Evolutionary conservation across 2,888 invertebrate species (phyloP).

Genomic region (Platycheirus rosarum): DNA sequence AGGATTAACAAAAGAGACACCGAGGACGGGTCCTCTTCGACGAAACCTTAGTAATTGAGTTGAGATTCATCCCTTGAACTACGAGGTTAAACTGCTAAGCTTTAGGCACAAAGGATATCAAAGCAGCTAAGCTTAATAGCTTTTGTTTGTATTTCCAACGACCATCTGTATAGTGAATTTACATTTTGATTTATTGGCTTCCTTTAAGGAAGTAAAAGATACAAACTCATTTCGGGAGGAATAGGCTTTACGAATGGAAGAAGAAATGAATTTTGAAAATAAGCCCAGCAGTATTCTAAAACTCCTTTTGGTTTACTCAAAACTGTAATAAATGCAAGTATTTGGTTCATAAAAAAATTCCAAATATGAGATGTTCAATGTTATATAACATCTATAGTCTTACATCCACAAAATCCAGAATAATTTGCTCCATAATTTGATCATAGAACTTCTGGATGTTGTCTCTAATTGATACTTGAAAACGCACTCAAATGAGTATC

Average conservation of each 20-base stretch:
- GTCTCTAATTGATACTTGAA: constrained; percentile 35
- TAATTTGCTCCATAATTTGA: constrained; percentile 42
- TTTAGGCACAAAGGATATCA: constrained; percentile 21
- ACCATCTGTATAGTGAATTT: constrained; percentile 8
- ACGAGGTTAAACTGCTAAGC: constrained; percentile 20
- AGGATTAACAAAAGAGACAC: constrained; percentile 33
- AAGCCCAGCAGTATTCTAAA: too few species aligned
- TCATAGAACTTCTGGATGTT: constrained; percentile 6
- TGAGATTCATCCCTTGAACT: constrained; percentile 5
- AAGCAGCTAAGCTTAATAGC: constrained; percentile 23
- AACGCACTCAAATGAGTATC: constrained; percentile 35
- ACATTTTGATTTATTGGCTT: constrained; percentile 43
- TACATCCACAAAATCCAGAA: not conserved
- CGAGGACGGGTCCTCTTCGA: constrained; percentile 23
- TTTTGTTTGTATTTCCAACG: constrained; percentile 28
- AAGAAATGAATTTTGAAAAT: too few species aligned
- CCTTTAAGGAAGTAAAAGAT: constrained; percentile 9
- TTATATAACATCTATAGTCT: not conserved
- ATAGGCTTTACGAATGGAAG: not conserved
- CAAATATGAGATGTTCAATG: not conserved
- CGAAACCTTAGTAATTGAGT: constrained; percentile 27
- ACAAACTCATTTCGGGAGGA: constrained; percentile 10
- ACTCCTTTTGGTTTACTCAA: too few species aligned
- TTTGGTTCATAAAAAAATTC: too few species aligned
- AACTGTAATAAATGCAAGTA: too few species aligned